A percentile compares a stretch with the other conserved stretches of the same genome.
These are phyloP conservation scores for Exephanes ischioxanthus DNA, from an alignment of 2,888 invertebrate species.

Conservation along the genomic window DNA sequence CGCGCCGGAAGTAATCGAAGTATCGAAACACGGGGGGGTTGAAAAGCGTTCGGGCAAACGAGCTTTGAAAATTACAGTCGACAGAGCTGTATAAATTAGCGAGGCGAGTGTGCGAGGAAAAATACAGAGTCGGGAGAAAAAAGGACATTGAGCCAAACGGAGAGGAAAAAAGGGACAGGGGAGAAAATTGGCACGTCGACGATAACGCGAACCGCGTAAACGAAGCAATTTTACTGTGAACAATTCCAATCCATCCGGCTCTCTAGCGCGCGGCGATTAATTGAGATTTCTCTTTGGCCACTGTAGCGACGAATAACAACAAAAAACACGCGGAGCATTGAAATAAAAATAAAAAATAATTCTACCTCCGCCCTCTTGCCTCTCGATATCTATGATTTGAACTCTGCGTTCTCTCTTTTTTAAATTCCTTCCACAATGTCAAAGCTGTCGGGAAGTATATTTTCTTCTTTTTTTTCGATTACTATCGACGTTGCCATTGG, in stretches of 20 bases:
- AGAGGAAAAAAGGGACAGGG: neutral
- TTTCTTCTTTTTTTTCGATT: constrained; percentile 27
- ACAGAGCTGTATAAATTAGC: constrained; percentile 59
- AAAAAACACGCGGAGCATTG: neutral
- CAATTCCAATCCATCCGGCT: neutral
- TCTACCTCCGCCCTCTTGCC: neutral
- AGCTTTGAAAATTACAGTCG: constrained; percentile 60
- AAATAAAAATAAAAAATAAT: neutral
- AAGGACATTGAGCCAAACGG: neutral
- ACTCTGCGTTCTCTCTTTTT: neutral
- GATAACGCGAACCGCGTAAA: constrained; percentile 30
- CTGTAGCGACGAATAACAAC: neutral
- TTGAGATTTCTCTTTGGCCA: constrained; percentile 45
- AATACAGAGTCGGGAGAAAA: constrained; percentile 7
- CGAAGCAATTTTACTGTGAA: constrained; percentile 10
- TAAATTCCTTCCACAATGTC: neutral
- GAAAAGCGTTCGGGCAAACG: constrained; percentile 53
- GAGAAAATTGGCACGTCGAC: constrained; percentile 53
- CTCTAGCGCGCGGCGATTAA: constrained; percentile 30
- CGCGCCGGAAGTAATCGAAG: constrained; percentile 39
- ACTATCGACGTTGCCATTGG: constrained; percentile 23
- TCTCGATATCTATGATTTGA: neutral
- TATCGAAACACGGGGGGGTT: constrained; percentile 29
- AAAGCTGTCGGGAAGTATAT: constrained; percentile 9
- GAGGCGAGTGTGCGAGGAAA: constrained; percentile 5